Percentiles rank a stretch among this genome's conserved stretches.
Conservation (phyloP, 1,140 invertebrate species). For the Apis dorsata region DNA sequence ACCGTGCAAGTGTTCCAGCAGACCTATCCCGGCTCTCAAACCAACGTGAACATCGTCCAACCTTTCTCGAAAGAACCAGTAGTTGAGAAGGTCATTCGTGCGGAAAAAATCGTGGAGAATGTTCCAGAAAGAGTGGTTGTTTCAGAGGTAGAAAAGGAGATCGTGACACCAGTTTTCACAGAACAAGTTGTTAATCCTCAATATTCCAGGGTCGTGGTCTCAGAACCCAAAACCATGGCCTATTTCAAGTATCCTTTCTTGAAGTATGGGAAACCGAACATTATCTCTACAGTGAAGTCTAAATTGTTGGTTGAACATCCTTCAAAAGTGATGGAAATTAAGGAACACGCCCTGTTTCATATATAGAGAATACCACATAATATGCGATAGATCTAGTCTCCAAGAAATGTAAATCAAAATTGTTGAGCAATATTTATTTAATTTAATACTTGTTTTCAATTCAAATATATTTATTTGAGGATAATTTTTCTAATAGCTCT, state of each 20-base stretch:
- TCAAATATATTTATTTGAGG: too few relatives aligned
- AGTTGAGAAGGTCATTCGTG: background rate
- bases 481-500: too few relatives aligned
- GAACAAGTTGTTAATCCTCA: background rate
- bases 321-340: background rate
- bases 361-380: background rate
- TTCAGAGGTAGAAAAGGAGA: background rate
- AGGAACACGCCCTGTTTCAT: background rate
- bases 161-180: background rate
- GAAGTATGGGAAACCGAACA: background rate
- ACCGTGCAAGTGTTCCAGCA: background rate
- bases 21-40: background rate
- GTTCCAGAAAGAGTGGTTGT: background rate
- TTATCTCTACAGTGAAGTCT: background rate
- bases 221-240: background rate
- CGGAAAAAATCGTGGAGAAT: background rate
- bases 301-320: background rate
- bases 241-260: background rate
- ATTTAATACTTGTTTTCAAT: too few relatives aligned
- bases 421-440: background rate
- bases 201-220: background rate
- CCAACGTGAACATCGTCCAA: constrained; percentile 3
- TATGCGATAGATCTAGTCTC: too few relatives aligned
- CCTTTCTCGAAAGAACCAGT: background rate
- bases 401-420: background rate